These are phyloP conservation scores for Limanda limanda DNA, from an alignment of 2,113 vertebrate genomes.

Conservation along the genomic window DNA sequence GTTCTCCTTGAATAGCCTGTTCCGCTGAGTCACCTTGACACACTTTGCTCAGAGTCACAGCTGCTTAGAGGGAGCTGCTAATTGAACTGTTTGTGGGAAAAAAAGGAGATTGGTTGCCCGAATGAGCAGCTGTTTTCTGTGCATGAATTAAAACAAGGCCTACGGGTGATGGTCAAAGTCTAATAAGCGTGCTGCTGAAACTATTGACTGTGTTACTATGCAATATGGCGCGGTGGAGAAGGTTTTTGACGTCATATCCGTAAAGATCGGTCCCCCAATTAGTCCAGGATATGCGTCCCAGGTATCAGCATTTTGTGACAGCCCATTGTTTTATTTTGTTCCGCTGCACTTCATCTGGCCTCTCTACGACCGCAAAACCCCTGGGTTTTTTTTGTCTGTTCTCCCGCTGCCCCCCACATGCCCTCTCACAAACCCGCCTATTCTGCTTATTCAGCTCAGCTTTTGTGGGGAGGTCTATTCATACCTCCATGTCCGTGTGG, in stretches of 20 bases:
- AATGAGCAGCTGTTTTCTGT: slow-evolving; percentile 65
- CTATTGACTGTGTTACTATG: not conserved
- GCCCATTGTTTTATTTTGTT: slow-evolving; percentile 29
- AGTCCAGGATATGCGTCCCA: not conserved
- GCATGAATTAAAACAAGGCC: slow-evolving; percentile 46
- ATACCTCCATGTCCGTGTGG: slow-evolving; percentile 54
- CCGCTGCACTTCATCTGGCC: slow-evolving; percentile 40
- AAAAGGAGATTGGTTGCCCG: slow-evolving; percentile 64
- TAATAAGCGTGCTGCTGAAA: slow-evolving; percentile 12
- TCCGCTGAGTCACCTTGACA: slow-evolving; percentile 75
- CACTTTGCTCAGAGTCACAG: slow-evolving; percentile 57
- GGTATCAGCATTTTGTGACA: slow-evolving; percentile 22
- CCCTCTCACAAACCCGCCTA: slow-evolving; percentile 63
- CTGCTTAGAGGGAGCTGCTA: slow-evolving; percentile 61
- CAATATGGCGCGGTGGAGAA: not conserved
- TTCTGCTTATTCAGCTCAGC: slow-evolving; percentile 74
- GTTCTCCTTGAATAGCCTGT: slow-evolving; percentile 38
- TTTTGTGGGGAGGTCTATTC: slow-evolving; percentile 72
- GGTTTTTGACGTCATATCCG: not conserved
- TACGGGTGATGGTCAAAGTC: slow-evolving; percentile 57
- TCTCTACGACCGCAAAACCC: slow-evolving; percentile 53
- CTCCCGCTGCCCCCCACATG: slow-evolving; percentile 53
- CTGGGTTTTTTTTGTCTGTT: slow-evolving; percentile 55
- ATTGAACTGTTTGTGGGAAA: slow-evolving; percentile 70
- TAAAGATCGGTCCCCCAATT: not conserved